These are phyloP conservation scores for Euclidia mi DNA, from an alignment of 2,888 invertebrate genomes.

Conservation along the genomic window DNA sequence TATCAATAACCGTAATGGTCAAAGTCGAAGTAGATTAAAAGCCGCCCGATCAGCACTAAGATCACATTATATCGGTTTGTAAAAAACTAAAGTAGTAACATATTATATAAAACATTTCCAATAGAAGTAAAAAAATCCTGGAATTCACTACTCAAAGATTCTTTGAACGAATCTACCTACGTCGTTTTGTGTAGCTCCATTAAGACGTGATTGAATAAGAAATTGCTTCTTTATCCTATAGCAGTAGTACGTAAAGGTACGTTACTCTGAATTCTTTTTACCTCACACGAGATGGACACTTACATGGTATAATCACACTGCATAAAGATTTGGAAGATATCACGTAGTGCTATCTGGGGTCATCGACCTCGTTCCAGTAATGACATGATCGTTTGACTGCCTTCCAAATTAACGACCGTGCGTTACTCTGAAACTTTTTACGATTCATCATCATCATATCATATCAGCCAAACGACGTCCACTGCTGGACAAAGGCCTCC, in stretches of 20 bases:
- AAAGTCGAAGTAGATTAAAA: background rate
- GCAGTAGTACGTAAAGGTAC: conserved; percentile 17
- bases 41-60: too few species aligned
- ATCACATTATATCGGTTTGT: too few species aligned
- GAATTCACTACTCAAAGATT: conserved; percentile 31
- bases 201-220: conserved; percentile 55
- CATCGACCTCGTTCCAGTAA: conserved; percentile 70
- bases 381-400: conserved; percentile 75
- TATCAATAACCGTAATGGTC: too few species aligned
- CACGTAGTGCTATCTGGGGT: conserved; percentile 57
- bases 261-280: conserved; percentile 46
- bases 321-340: conserved; percentile 59
- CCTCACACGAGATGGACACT: conserved; percentile 43
- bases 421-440: too few species aligned
- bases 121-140: conserved; percentile 11
- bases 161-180: conserved; percentile 25
- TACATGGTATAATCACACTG: conserved; percentile 41
- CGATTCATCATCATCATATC: too few species aligned
- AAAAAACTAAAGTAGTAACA: too few species aligned
- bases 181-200: conserved; percentile 35
- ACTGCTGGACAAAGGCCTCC: too few species aligned
- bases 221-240: conserved; percentile 40
- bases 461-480: too few species aligned
- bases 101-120: background rate
- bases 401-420: conserved; percentile 84